Evolutionary conservation across 1,140 invertebrate genomes (phyloP), one percentile per base, ranked within the genome.

Genomic region (Drosophila sturtevanti): DNA sequence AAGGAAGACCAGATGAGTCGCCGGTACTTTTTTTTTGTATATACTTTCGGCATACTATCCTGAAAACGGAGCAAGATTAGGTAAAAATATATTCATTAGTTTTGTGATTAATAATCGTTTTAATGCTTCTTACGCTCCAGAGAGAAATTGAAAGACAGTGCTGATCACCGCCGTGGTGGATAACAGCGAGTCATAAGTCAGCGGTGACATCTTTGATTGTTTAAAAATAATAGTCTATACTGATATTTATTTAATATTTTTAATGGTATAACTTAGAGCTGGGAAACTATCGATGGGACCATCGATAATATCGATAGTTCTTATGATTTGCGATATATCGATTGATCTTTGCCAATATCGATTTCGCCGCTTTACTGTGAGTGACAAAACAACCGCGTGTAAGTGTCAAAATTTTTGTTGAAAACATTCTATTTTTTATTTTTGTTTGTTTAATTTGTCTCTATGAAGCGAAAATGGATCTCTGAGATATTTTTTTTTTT

Each of bases 1-100:
- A 97, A 56, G 96, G 95, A 68, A 96, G 92, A 0, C 94, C 93
- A 4, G 96, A 96, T 7, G 94, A 93, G 81, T 96, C 85, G 9
- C 89, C 81, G 4, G 84, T 91, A 61, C 90, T 91, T 56, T 92
- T 92, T 61, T 92, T 92, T 64, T 92, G 82, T 56, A 92, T 81
- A 48, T 92, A 92, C 44, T 92, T 92, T 5, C 81, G 87, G 60
- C 91, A 92, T 31, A 92, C 81, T 24, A 92, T 67, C 5, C 90
- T 92, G 60, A 38, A 72, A 51, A 58, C 12, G 14, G 38, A n/a
- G 54, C 31, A 9, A 22, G 10, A 51, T 56, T 16, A 18, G n/a
- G 16, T 54, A 38, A 56, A 41, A 44, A 52, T 37, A 54, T 48
- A 27, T 65, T 74, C 38, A 34, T 68, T 65, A 21, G 5, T n/a